A percentile compares a stretch with the other conserved stretches of the same genome.
phyloP scores from a whole-genome alignment of 2,888 invertebrate genomes.

The Cantharis nigra region DNA sequence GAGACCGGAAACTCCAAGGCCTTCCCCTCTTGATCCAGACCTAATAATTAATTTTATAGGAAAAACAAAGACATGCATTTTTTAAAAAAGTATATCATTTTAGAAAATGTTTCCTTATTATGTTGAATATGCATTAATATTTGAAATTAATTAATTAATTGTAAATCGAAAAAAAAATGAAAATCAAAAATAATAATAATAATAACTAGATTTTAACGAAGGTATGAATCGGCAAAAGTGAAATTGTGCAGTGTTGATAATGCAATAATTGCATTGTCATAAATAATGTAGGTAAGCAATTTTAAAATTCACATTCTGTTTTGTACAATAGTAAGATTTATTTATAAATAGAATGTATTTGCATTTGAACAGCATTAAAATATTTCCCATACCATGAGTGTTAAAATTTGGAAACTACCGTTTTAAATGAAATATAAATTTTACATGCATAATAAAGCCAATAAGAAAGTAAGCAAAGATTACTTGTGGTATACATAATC shows the following conservation, averaged over 20 bases:
- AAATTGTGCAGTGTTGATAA: neutral
- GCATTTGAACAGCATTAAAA: constrained; percentile 2
- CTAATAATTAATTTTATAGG: too few relatives aligned
- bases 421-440: constrained; percentile 11
- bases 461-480: constrained; percentile 3
- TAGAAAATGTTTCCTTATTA: too few relatives aligned
- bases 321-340: neutral
- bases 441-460: neutral
- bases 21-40: too few relatives aligned
- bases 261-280: neutral
- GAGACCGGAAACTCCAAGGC: too few relatives aligned
- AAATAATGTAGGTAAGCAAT: neutral
- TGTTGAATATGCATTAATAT: too few relatives aligned
- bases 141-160: too few relatives aligned
- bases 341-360: constrained; percentile 1
- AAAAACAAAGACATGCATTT: too few relatives aligned
- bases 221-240: neutral
- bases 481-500: constrained; percentile 1
- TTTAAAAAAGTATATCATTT: too few relatives aligned
- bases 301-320: neutral
- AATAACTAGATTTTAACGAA: too few relatives aligned
- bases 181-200: too few relatives aligned
- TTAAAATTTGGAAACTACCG: neutral
- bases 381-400: constrained; percentile 25
- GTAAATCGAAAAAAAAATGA: too few relatives aligned